Base-by-base conservation (phyloP, 2,888 invertebrate genomes). In the Cantharis lateralis region DNA sequence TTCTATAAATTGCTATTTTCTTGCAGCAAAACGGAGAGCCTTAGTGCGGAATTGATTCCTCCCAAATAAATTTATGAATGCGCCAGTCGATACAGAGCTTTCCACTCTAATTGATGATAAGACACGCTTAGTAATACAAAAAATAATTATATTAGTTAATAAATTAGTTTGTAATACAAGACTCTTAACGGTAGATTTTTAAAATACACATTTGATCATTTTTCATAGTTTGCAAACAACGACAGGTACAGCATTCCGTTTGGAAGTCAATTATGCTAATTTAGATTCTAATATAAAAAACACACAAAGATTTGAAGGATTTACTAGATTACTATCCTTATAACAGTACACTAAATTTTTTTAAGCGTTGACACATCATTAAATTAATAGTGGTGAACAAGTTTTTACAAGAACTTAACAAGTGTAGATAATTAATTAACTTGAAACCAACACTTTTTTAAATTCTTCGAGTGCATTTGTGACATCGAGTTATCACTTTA, bases 291-390 rank as follows among this genome's bases (percentile, higher is more conserved):
- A 18, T 24, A 20, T 24, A 66, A n/a, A 24, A 20, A 66, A 20
- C 64, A 15, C n/a, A n/a, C n/a, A 66, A 20, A 66, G 64, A 66
- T 20, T 20, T 20, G 64, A 66, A 18, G 64, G 24, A 66, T 66
- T 66, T 66, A 20, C 20, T 66, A 66, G 64, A 66, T 66, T 66
- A 66, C 64, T 24, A 24, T 48, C 32, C 32, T 71, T 26, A 62
- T 68, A 20, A 61, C 66, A 66, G 66, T 71, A 28, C 26, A 71
- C 64, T 48, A 71, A 32, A 66, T 66, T 71, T 71, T 71, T 62
- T 24, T 62, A 64, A 63, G 28, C 66, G 64, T 68, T 72, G 72
- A 72, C 64, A 72, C 32, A 68, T 72, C 61, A 72, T 72, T 66
- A 66, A 66, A 66, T 66, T 66, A 66, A 66, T 66, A 66, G 64